A percentile compares a stretch with the other conserved stretches of the same genome.
phyloP scores from a whole-genome alignment of 2,797 vertebrate genomes.

The Ctenopoma kingsleyae region DNA sequence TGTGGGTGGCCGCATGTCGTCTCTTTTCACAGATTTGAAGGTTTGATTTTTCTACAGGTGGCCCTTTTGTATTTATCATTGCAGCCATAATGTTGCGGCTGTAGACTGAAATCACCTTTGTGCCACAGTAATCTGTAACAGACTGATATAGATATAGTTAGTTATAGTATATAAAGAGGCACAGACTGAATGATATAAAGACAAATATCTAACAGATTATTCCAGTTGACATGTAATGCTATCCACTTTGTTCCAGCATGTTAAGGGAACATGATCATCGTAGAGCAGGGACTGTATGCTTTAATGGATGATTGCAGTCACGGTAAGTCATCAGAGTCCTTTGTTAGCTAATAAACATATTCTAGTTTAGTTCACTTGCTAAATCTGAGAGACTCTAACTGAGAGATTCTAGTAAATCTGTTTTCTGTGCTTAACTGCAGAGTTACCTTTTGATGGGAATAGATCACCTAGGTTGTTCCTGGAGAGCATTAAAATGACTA shows the following conservation, averaged over 20 bases:
- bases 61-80: slow-evolving; percentile 18
- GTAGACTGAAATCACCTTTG: slow-evolving; percentile 5
- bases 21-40: slow-evolving; percentile 19
- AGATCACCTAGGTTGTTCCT: neutral
- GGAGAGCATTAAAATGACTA: no score
- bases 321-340: no score
- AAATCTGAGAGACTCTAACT: no score
- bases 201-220: no score
- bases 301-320: no score
- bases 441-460: neutral
- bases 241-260: no score
- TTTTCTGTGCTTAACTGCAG: neutral
- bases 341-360: no score
- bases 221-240: no score
- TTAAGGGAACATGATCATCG: no score
- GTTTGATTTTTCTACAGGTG: slow-evolving; percentile 36
- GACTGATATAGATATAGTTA: neutral
- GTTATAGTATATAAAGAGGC: neutral
- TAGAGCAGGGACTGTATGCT: no score
- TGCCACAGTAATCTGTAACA: slow-evolving; percentile 1
- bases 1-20: slow-evolving; percentile 6
- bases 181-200: neutral
- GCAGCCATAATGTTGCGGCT: slow-evolving; percentile 14
- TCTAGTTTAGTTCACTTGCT: no score
- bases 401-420: neutral